Base-by-base conservation (phyloP, 2,113 vertebrate species). In the Nothoprocta pentlandii region DNA sequence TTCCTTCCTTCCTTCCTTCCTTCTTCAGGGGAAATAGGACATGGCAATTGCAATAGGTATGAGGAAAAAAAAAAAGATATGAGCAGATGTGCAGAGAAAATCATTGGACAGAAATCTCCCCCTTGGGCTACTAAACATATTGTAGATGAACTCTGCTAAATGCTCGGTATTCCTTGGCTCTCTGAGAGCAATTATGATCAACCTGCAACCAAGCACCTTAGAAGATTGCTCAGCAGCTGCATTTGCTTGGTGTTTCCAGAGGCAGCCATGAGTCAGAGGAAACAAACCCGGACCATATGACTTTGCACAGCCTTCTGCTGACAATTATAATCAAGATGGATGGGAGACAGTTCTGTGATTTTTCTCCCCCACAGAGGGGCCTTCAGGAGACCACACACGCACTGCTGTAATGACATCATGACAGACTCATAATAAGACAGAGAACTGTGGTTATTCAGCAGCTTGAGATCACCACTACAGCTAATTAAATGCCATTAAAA, bases 21-120 rank as follows among this genome's bases (percentile, higher is more conserved):
- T 49, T 21, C 16, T 89, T 56, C 46, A 64, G 66, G 26, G 78
- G 47, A 80, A 86, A 68, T 3, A 85, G 16, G 36, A 67, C 23
- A 47, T 77, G 41, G 32, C 69, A 92, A 71, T 21, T 84, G 22
- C 26, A 68, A 63, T 59, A 95, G 61, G 39, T 78, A 69, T 49
- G 39, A 42, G 47, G 16, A 49, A 49, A 49, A 49, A 49, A 85
- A 92, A 49, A 76, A 54, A 21, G 22, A 83, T 21, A 23, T 39
- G 82, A 95, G 64, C 91, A 95, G 90, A 94, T 93, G 85, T 58
- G 56, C 32, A 68, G 73, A 88, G 76, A 94, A 92, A 94, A 94
- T 94, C 51, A 42, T 26, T 64, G 69, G 39, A 12, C 81, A 86
- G 80, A 85, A 92, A 90, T 53, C 36, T 91, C 20, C 32, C 75